These are phyloP conservation scores for Anguilla pacifica DNA, from an alignment of 2,797 vertebrate genomes.

Conservation along the genomic window DNA sequence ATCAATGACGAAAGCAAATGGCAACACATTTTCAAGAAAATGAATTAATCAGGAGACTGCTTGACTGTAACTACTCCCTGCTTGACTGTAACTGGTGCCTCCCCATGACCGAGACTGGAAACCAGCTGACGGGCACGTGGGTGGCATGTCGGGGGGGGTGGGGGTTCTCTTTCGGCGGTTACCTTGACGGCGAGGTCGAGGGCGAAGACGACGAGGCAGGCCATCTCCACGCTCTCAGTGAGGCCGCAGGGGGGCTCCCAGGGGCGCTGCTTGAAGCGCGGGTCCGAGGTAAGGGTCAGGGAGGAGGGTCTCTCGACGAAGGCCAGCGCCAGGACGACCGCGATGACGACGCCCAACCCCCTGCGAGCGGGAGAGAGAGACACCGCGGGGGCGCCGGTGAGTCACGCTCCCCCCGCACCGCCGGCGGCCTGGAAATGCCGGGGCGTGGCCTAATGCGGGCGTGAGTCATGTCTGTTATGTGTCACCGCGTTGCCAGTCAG, in stretches of 20 bases:
- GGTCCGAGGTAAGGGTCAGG: conserved; percentile 66
- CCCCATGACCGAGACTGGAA: too few species aligned
- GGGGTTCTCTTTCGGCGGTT: background rate
- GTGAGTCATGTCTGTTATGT: background rate
- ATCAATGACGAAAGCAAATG: too few species aligned
- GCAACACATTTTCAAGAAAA: too few species aligned
- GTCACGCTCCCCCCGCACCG: background rate
- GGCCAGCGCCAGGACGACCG: conserved; percentile 72
- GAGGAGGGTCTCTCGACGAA: conserved; percentile 78
- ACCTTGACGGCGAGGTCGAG: conserved; percentile 73
- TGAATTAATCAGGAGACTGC: too few species aligned
- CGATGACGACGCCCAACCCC: conserved; percentile 68
- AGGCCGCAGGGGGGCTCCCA: conserved; percentile 77
- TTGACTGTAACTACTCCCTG: too few species aligned
- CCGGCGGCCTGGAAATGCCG: background rate
- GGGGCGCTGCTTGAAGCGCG: conserved; percentile 60
- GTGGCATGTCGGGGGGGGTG: background rate
- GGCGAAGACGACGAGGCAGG: conserved; percentile 69
- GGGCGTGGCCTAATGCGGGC: too few species aligned
- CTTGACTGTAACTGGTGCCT: too few species aligned
- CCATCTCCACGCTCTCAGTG: conserved; percentile 66
- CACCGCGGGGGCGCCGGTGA: background rate
- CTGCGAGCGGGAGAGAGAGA: conserved; percentile 47
- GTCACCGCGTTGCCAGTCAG: background rate
- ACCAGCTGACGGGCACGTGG: too few species aligned